Base-by-base conservation (phyloP, 1,140 invertebrate genomes). In the Pseudomyrmex pallidus region DNA sequence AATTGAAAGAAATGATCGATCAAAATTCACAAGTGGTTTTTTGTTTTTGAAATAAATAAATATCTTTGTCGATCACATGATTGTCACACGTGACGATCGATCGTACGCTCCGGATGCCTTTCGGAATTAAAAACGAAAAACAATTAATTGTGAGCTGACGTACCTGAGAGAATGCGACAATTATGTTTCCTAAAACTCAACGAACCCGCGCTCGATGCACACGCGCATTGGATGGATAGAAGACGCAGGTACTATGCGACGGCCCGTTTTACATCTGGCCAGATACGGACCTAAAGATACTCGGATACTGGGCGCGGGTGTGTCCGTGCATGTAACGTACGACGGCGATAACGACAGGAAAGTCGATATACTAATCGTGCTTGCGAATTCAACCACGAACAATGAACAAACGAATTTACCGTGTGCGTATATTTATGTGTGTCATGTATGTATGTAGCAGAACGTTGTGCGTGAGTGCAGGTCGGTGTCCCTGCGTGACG, bases 121-220 rank as follows among this genome's bases (percentile, higher is more conserved):
- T 80, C 54, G 76, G 64, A 22, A n/a, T n/a, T n/a, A n/a, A 80
- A 80, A 80, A 80, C n/a, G 22, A 22, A n/a, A n/a, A n/a, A 59
- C 66, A 59, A 59, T 50, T 50, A 46, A 22, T 66, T 25, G 63
- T 73, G 57, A 67, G 57, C 89, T 25, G 25, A 90, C 89, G 67
- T 90, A 90, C 89, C 89, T 90, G 89, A 70, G 66, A 88, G 64
- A 88, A 86, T 88, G 74, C 74, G 82, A 82, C 74, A 88, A 89
- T 86, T 76, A 89, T 66, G 73, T 89, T 87, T 89, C 83, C 77
- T 89, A 90, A 90, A 86, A 90, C 74, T 90, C 83, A 88, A 90
- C 57, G 70, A 83, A 90, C 57, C 78, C 76, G 89, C 80, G 85
- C 74, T 84, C 68, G 84, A 74, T 72, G 73, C 68, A 83, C 84